A percentile compares a stretch with the other conserved stretches of the same genome.
These are phyloP conservation scores for Sphenopsis melanotis DNA, from an alignment of 2,797 vertebrate genomes.

Conservation along the genomic window DNA sequence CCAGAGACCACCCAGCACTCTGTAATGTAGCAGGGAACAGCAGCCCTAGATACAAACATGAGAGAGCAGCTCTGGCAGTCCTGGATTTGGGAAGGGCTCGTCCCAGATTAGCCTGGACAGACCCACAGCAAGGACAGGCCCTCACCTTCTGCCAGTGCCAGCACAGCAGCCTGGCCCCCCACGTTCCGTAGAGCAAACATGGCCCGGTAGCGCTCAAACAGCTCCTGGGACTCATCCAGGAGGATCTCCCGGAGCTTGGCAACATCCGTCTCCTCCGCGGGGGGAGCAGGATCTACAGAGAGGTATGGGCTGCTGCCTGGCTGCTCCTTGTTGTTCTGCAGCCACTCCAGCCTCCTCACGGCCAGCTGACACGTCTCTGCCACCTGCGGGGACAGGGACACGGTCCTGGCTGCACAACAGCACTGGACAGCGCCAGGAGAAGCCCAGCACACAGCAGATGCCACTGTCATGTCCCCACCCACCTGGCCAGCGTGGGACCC, in stretches of 20 bases:
- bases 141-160: slow-evolving; percentile 89
- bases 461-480: background rate
- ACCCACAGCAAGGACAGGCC: background rate
- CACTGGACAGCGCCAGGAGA: rapidly evolving
- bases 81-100: background rate
- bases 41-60: background rate
- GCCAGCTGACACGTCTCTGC: slow-evolving; percentile 95
- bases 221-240: slow-evolving; percentile 78
- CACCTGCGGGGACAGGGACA: slow-evolving; percentile 71
- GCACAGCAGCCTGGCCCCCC: slow-evolving; percentile 80
- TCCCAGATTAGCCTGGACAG: background rate
- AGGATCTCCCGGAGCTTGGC: slow-evolving; percentile 75
- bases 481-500: background rate
- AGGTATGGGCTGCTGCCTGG: slow-evolving; percentile 76
- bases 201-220: slow-evolving; percentile 92
- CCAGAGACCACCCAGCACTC: background rate
- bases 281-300: slow-evolving; percentile 91
- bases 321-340: slow-evolving; percentile 71
- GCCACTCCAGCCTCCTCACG: slow-evolving; percentile 85
- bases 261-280: slow-evolving; percentile 73
- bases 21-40: rapidly evolving
- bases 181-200: slow-evolving; percentile 93
- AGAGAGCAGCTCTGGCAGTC: background rate
- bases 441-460: background rate
- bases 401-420: rapidly evolving